These are phyloP conservation scores for Acronicta psi DNA, from an alignment of 2,888 invertebrate genomes.

Conservation along the genomic window DNA sequence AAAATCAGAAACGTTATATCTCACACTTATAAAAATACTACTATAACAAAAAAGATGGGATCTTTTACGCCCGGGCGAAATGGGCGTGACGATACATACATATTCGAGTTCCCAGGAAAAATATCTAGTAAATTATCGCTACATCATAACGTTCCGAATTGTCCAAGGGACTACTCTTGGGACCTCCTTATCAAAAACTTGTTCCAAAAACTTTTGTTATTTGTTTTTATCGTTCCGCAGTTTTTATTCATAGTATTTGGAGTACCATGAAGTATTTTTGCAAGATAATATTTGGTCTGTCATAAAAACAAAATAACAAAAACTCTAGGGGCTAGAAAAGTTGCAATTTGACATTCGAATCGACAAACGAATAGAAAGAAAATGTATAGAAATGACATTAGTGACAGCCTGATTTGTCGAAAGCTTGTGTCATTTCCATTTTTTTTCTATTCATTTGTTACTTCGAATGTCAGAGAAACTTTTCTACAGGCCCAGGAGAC, in stretches of 20 bases:
- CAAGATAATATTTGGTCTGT: too few species aligned
- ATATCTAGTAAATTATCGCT: slow-evolving; percentile 64
- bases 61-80: slow-evolving; percentile 23
- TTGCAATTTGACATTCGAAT: too few species aligned
- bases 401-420: too few species aligned
- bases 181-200: slow-evolving; percentile 65
- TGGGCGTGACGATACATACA: slow-evolving; percentile 37
- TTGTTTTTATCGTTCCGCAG: slow-evolving; percentile 58
- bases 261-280: slow-evolving; percentile 1
- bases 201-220: slow-evolving; percentile 57
- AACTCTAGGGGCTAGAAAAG: too few species aligned
- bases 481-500: too few species aligned
- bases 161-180: slow-evolving; percentile 59
- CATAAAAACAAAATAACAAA: too few species aligned
- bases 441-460: too few species aligned
- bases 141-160: slow-evolving; percentile 62
- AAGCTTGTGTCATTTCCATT: too few species aligned
- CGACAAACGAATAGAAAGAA: too few species aligned
- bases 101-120: slow-evolving; percentile 42
- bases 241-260: slow-evolving; percentile 38
- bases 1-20: slow-evolving; percentile 44
- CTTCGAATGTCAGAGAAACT: too few species aligned
- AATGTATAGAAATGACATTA: too few species aligned
- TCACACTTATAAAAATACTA: slow-evolving; percentile 43
- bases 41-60: not conserved